Conservation (phyloP, 2,113 vertebrate species). For the Genyomyrus donnyi region DNA sequence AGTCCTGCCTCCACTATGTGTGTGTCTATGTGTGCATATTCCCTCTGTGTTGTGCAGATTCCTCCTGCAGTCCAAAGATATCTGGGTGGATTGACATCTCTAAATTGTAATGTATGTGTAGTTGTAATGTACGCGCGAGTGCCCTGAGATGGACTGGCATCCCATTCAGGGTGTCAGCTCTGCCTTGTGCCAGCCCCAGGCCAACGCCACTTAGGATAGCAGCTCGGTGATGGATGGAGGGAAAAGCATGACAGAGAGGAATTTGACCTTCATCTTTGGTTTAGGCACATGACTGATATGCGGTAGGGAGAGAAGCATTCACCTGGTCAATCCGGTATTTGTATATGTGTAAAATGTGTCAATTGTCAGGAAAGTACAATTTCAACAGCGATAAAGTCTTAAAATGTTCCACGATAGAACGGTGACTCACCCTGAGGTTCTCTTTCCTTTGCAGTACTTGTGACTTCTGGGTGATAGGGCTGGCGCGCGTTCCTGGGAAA, state of each 20-base stretch:
- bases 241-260: background rate
- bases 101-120: background rate
- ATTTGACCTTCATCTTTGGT: background rate
- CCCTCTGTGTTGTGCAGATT: background rate
- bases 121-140: background rate
- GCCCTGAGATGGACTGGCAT: background rate
- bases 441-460: background rate
- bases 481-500: background rate
- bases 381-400: background rate
- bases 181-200: background rate
- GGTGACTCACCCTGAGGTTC: background rate
- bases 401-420: background rate
- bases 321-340: background rate
- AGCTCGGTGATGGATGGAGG: background rate
- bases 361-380: background rate
- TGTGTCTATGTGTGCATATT: background rate
- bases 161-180: background rate
- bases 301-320: background rate
- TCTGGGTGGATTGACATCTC: background rate
- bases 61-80: background rate
- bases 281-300: background rate
- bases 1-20: background rate
- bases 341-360: background rate
- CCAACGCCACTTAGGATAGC: background rate
- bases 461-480: background rate